A percentile compares a stretch with the other conserved stretches of the same genome.
phyloP scores from a whole-genome alignment of 1,140 invertebrate genomes.

The Leptopilina clavipes region DNA sequence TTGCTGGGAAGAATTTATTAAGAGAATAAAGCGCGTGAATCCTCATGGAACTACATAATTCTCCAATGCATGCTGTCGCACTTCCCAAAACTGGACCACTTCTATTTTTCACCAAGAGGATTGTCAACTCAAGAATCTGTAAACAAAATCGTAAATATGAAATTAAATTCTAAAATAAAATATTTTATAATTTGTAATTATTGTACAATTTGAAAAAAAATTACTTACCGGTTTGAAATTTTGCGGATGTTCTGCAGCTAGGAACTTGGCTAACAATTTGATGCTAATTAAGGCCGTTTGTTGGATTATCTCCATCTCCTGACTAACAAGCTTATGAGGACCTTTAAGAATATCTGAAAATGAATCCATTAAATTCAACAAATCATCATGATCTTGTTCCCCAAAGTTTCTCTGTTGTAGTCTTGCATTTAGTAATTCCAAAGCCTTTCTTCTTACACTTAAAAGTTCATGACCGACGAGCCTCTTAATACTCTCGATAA shows the following conservation, averaged over 20 bases:
- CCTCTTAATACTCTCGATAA: slow-evolving; percentile 83
- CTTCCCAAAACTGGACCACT: slow-evolving; percentile 81
- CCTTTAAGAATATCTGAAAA: slow-evolving; percentile 78
- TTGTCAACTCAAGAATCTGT: slow-evolving; percentile 78
- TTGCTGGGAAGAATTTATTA: slow-evolving; percentile 85
- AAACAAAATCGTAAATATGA: slow-evolving; percentile 41
- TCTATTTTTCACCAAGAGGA: slow-evolving; percentile 76
- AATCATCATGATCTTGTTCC: slow-evolving; percentile 67
- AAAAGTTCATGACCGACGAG: slow-evolving; percentile 79
- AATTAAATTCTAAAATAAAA: slow-evolving; percentile 19
- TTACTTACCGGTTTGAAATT: slow-evolving; percentile 77
- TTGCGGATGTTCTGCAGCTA: slow-evolving; percentile 79
- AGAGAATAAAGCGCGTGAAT: slow-evolving; percentile 83
- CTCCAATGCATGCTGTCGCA: slow-evolving; percentile 86
- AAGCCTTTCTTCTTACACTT: slow-evolving; percentile 84
- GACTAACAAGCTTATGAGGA: slow-evolving; percentile 64
- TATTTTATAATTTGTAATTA: too few species aligned
- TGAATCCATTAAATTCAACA: slow-evolving; percentile 78
- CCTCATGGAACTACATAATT: slow-evolving; percentile 84
- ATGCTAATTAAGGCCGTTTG: slow-evolving; percentile 88
- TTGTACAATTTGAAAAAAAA: slow-evolving; percentile 23
- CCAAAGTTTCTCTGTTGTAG: slow-evolving; percentile 82
- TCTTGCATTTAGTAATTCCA: slow-evolving; percentile 89
- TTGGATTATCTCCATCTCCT: slow-evolving; percentile 79
- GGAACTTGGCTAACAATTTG: slow-evolving; percentile 84